phyloP scores from a whole-genome alignment of 2,797 vertebrate genomes.

The Syndactyla subalaris region DNA sequence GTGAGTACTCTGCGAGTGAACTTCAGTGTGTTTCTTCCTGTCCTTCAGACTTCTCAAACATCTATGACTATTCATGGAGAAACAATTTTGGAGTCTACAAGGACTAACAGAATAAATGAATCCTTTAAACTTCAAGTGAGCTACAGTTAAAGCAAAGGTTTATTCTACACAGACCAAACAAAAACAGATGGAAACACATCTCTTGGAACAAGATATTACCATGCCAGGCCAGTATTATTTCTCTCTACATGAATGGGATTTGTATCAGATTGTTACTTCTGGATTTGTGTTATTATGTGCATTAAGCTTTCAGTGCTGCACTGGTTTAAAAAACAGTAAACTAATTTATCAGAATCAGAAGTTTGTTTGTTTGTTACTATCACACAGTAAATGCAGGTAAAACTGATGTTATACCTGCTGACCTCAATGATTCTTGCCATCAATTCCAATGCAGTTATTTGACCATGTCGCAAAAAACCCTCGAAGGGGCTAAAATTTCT shows the following conservation, averaged over 20 bases:
- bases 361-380: neutral
- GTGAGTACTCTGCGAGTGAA: fast-evolving
- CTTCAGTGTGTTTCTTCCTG: neutral
- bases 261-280: neutral
- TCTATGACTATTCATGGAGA: neutral
- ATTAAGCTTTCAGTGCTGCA: neutral
- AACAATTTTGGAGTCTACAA: neutral
- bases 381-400: neutral
- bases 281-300: neutral
- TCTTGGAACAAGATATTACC: neutral
- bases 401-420: neutral
- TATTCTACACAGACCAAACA: neutral
- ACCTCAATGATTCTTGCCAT: neutral
- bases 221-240: neutral
- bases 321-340: neutral
- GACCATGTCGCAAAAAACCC: neutral
- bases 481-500: neutral
- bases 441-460: neutral
- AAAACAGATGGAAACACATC: neutral
- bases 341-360: neutral
- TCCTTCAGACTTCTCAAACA: neutral
- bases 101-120: neutral
- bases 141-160: neutral
- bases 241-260: neutral
- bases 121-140: neutral